phyloP scores from a whole-genome alignment of 2,113 vertebrate genomes.

The Podilymbus podiceps region DNA sequence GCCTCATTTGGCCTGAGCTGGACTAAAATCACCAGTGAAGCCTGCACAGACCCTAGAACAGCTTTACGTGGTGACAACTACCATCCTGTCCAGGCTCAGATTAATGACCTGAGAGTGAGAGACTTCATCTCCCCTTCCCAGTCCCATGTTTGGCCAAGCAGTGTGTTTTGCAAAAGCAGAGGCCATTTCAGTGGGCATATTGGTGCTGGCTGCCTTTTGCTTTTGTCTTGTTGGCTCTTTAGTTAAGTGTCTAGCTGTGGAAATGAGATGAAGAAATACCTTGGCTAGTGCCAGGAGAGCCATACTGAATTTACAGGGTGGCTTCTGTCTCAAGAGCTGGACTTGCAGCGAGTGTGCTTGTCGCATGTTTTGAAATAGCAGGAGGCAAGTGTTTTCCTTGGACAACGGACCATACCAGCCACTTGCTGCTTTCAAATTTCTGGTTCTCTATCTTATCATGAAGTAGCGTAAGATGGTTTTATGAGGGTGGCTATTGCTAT shows the following conservation, averaged over 20 bases:
- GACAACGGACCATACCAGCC: background rate
- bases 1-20: background rate
- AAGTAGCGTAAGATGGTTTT: background rate
- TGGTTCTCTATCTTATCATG: conserved; percentile 12
- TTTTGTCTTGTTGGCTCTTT: background rate
- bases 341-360: background rate
- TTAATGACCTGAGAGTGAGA: background rate
- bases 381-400: conserved; percentile 27
- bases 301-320: background rate
- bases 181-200: background rate
- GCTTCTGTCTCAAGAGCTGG: background rate
- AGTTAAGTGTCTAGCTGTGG: background rate
- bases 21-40: background rate
- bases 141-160: background rate
- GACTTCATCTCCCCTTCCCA: background rate
- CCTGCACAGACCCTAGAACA: background rate
- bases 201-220: background rate
- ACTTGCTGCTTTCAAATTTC: background rate
- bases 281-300: background rate
- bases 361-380: background rate
- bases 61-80: background rate
- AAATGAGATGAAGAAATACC: background rate
- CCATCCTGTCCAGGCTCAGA: background rate
- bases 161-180: background rate
- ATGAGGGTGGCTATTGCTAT: conserved; percentile 15